Evolutionary conservation across 2,888 invertebrate genomes (phyloP).

Genomic region (Rhingia campestris): DNA sequence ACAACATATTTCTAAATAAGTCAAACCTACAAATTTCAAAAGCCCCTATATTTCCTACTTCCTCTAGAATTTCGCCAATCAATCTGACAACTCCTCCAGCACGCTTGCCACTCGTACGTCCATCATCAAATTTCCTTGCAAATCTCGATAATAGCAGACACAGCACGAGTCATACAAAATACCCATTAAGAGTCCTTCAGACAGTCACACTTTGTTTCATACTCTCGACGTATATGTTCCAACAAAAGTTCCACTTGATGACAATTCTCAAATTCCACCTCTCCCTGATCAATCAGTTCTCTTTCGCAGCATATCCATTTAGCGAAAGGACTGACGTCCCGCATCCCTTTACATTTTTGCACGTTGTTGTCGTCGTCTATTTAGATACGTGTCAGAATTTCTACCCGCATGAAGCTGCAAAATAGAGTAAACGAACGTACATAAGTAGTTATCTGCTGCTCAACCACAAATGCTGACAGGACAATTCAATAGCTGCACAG

Average conservation of each 20-base stretch:
- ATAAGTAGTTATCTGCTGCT: slow-evolving; percentile 4
- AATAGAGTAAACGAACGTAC: not conserved
- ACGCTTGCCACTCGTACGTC: no score
- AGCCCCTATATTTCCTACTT: no score
- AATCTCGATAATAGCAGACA: not conserved
- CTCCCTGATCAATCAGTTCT: slow-evolving; percentile 27
- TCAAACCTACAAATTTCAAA: no score
- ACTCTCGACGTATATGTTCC: not conserved
- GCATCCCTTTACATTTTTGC: slow-evolving; percentile 27
- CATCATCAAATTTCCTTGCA: slow-evolving; percentile 3
- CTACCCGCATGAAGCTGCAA: slow-evolving; percentile 18
- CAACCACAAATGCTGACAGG: slow-evolving; percentile 12
- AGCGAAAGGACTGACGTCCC: slow-evolving; percentile 7
- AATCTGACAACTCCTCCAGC: no score
- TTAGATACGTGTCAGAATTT: slow-evolving; percentile 14
- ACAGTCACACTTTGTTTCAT: not conserved
- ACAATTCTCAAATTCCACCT: slow-evolving; percentile 3
- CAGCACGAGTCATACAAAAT: slow-evolving; percentile 3
- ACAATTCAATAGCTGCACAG: slow-evolving; percentile 20
- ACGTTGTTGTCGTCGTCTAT: slow-evolving; percentile 11
- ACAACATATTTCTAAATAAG: no score
- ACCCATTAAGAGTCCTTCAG: slow-evolving; percentile 3
- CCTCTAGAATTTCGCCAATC: no score
- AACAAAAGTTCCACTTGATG: slow-evolving; percentile 34
- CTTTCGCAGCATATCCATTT: not conserved